Evolutionary conservation across 1,140 invertebrate genomes (phyloP), one percentile per base, ranked within the genome.

Genomic region (Aphidius ervi): DNA sequence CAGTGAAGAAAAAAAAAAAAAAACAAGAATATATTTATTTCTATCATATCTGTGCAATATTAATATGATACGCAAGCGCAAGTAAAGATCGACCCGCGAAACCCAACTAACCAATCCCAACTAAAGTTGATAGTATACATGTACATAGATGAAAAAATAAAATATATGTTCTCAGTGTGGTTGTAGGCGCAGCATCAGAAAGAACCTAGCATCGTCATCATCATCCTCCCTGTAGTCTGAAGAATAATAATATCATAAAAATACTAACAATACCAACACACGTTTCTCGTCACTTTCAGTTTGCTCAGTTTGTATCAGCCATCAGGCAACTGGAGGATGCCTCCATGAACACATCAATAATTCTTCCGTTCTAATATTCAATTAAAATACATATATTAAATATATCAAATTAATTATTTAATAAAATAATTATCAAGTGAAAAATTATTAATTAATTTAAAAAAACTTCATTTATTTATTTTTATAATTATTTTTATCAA

Each of bases 41-140:
- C 53, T 40, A 10, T n/a, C 20, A 7, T n/a, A 23, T n/a, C 16
- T 23, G 20, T n/a, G 23, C 37, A 53, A 46, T 42, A 57, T 8
- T 52, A 37, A 42, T 6, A 42, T 39, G 46, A 37, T 53, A 64
- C 70, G 72, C 70, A 60, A 72, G 70, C 73, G 75, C 68, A 53
- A 46, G n/a, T 10, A 39, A 63, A 71, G 69, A 78, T 78, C 76
- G 75, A 78, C 75, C 76, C 73, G 74, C 73, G 74, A 78, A 78
- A 78, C 73, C 39, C 39, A 68, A 59, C 62, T 56, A 54, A 50
- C 65, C 65, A 73, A 70, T 71, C 56, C 59, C 40, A 42, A 16
- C 45, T 43, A 45, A 23, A 55, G 10, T 53, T 9, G 46, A 40
- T 41, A 20, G 42, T n/a, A 50, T 16, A 39, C 9, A 52, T 52